Conservation (phyloP, 37 sponge, comb jelly and placozoan species). For the Oopsacas minuta region DNA sequence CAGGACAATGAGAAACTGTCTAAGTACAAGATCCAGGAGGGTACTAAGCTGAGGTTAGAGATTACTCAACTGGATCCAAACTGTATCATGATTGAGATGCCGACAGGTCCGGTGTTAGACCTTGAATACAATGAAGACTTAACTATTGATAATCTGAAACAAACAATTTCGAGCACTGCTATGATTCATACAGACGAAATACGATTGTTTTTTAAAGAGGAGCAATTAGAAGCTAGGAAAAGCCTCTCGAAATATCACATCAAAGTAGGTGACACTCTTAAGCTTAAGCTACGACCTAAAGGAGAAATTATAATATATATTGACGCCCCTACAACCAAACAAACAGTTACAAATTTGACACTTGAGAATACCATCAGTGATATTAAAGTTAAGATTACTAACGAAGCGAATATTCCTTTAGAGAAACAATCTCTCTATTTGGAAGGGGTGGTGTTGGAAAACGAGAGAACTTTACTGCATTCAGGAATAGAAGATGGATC, state of each 20-base stretch:
- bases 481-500: background rate
- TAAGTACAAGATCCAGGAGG: background rate
- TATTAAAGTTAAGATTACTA: background rate
- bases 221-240: background rate
- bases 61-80: background rate
- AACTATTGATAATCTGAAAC: background rate
- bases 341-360: background rate
- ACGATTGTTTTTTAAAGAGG: background rate
- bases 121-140: background rate
- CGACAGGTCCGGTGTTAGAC: background rate
- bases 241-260: background rate
- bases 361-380: background rate
- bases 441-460: background rate
- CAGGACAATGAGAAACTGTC: background rate
- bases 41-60: background rate
- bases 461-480: background rate
- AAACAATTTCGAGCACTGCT: background rate
- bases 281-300: background rate
- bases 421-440: background rate
- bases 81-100: background rate
- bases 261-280: background rate
- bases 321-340: background rate
- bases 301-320: background rate
- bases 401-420: background rate
- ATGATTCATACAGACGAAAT: background rate